phyloP scores from a whole-genome alignment of 1,140 invertebrate species.

The Hestina assimilis region DNA sequence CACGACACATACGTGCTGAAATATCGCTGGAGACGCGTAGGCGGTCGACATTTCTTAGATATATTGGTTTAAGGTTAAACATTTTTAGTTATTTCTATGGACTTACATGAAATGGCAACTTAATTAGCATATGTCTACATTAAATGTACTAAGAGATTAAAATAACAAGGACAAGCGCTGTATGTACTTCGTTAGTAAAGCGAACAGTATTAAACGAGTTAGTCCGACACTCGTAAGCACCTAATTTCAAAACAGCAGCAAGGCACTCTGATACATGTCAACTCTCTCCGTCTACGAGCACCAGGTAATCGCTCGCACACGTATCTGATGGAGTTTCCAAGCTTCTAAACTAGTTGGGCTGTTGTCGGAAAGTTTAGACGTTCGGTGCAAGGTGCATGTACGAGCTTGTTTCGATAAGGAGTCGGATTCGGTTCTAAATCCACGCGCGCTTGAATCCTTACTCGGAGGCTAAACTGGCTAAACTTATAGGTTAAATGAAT shows the following conservation, averaged over 20 bases:
- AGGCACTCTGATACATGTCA: conserved; percentile 42
- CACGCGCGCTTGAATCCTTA: conserved; percentile 41
- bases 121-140: neutral
- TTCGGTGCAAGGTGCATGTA: conserved; percentile 67
- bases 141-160: neutral
- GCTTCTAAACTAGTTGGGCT: conserved; percentile 73
- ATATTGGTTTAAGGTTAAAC: conserved; percentile 14
- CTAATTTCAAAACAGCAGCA: conserved; percentile 27
- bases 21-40: conserved; percentile 36
- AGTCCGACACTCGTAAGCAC: conserved; percentile 16
- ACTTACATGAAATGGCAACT: no score
- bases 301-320: conserved; percentile 69
- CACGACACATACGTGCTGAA: conserved; percentile 52
- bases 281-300: conserved; percentile 43
- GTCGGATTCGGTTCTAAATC: conserved; percentile 61
- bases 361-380: conserved; percentile 67
- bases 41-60: conserved; percentile 33
- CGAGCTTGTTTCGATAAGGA: conserved; percentile 65
- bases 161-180: conserved; percentile 4
- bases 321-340: conserved; percentile 74
- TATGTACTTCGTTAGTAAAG: conserved; percentile 3
- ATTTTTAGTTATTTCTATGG: no score
- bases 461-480: neutral
- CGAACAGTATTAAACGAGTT: conserved; percentile 15
- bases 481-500: conserved; percentile 13